Conservation (phyloP, 2,888 invertebrate genomes). For the Fragum whitleyi region DNA sequence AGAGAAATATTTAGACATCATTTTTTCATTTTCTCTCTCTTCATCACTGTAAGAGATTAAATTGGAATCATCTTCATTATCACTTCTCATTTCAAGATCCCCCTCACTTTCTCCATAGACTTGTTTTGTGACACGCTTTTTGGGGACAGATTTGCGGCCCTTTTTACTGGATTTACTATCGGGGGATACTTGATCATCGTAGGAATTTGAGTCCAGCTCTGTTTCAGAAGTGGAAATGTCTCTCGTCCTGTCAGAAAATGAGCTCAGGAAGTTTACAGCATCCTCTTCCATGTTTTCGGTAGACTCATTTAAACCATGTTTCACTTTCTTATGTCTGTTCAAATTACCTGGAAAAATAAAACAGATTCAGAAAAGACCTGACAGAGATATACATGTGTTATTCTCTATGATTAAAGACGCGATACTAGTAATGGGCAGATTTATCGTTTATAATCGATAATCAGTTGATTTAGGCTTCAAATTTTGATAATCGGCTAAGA, state of each 20-base stretch:
- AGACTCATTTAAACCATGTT: conserved; percentile 81
- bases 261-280: conserved; percentile 81
- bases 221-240: conserved; percentile 29
- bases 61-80: conserved; percentile 49
- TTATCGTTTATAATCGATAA: too few species aligned
- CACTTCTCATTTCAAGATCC: conserved; percentile 37
- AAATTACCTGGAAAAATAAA: conserved; percentile 78
- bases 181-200: background rate
- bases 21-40: conserved; percentile 60
- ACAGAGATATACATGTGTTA: too few species aligned
- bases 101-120: conserved; percentile 6
- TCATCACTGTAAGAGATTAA: conserved; percentile 58
- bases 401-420: too few species aligned
- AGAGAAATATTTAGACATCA: conserved; percentile 47
- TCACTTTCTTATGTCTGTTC: conserved; percentile 83
- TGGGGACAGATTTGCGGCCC: conserved; percentile 71
- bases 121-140: conserved; percentile 56
- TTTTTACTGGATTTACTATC: conserved; percentile 66
- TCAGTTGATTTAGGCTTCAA: too few species aligned
- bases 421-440: too few species aligned
- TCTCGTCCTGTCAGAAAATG: conserved; percentile 72
- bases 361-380: background rate
- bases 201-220: conserved; percentile 31
- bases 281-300: conserved; percentile 82
- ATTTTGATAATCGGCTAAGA: too few species aligned